Base-by-base conservation (phyloP, 53 echinoderm and acorn worm species). In the Antedon mediterranea region DNA sequence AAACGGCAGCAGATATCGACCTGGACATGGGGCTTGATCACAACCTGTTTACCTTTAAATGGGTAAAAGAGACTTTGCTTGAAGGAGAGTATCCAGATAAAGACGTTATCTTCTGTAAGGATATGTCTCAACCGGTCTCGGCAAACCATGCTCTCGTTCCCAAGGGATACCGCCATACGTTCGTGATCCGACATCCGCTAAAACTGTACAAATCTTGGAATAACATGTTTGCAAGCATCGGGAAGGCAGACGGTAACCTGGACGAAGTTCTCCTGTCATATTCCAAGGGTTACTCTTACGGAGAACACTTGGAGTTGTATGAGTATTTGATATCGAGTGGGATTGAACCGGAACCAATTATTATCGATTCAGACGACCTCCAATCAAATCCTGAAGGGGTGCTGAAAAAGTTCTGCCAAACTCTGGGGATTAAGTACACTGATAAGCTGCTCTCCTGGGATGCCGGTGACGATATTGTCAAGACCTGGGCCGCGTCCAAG, bases 131-230 rank as follows among this genome's bases (percentile, higher is more conserved):
- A 20, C 30, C 42, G 18, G 42, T 77, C 4, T 28, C 41, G 5
- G 43, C 29, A 5, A 77, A 43, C 29, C 30, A 34, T 43, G 34
- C 28, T 3, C 43, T 77, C 4, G 28, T 77, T 31, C 77, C 77
- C 23, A 20, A 13, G 26, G 77, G 43, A n/a, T 77, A 77, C 27
- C 41, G 43, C 28, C 43, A 77, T 34, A 34, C 43, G 30, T 77
- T 77, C 41, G 28, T 77, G 0, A 77, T 77, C 11, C 41, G 77
- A 29, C 41, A 77, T 77, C 77, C 32, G 2, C 23, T 31, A 15
- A 81, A 81, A 31, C 73, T 81, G 29, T 74, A 43, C 33, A 43
- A 73, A 74, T 81, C 81, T 1, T 81, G 81, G 81, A 81, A 73
- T 31, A 81, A 81, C 43, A 41, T 81, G 32, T 74, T 81, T 2